Base-by-base conservation (phyloP, 2,888 invertebrate genomes). In the Luperina testacea region DNA sequence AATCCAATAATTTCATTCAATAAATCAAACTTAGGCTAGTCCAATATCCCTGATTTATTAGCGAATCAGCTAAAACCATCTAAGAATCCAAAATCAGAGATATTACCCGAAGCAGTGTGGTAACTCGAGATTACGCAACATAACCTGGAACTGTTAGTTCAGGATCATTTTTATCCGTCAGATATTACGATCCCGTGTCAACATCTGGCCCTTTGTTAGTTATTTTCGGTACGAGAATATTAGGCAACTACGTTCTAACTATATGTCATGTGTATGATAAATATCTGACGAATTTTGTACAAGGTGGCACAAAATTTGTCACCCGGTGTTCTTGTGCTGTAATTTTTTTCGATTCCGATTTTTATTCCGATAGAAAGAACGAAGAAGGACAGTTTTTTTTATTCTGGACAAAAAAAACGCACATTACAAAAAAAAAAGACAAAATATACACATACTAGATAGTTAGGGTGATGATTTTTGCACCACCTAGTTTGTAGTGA, bases 91-190 rank as follows among this genome's bases (percentile, higher is more conserved):
- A 68, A 78, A 71, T 83, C 78, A 48, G 7, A 27, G 59, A 78
- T 67, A 71, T 61, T 61, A 71, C 61, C 63, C 20, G 1, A 42
- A 59, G 64, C 74, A 73, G 68, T 75, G 70, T 82, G 74, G 20
- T 75, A 64, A 20, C 65, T 38, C 45, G 15, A 63, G 68, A 75
- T 83, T 69, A 64, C 69, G 64, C 61, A 78, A 81, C 61, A 63
- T 64, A 59, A 51, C 72, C 72, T 75, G 78, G 80, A 81, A 82
- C n/a, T 84, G 82, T 88, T 70, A 69, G 79, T 78, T 81, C 80
- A 75, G 80, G 84, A 88, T 82, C 77, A 82, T 87, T 87, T 85
- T 82, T 85, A 83, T 81, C 78, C 74, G 68, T 75, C 73, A 78
- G 71, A 83, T 88, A 88, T 88, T 88, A 83, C 81, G 73, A 74